phyloP scores from a whole-genome alignment of 2,797 vertebrate genomes.

The Enteromius fasciolatus region DNA sequence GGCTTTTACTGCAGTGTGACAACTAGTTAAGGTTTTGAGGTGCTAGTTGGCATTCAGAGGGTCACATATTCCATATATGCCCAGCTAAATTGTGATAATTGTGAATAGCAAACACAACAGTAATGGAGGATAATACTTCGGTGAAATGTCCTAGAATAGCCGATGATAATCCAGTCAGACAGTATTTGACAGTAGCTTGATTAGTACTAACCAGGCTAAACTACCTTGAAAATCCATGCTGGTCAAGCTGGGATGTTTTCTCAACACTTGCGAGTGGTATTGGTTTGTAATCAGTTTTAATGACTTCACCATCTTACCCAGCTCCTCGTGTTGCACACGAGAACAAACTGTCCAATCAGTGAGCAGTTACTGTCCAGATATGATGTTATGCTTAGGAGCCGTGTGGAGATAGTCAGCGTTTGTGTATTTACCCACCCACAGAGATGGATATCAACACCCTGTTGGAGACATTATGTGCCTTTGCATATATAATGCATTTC shows the following conservation, averaged over 20 bases:
- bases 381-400: not conserved
- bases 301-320: slow-evolving; percentile 14
- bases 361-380: slow-evolving; percentile 41
- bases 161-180: not conserved
- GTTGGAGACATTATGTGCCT: not conserved
- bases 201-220: not conserved
- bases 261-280: not conserved
- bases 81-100: not conserved
- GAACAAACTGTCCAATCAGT: slow-evolving; percentile 27
- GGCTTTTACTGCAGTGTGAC: slow-evolving; percentile 38
- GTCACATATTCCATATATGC: not conserved
- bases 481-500: not conserved
- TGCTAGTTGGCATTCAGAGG: not conserved
- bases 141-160: not conserved
- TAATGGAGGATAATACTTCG: not conserved
- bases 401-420: not conserved
- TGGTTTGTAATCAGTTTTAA: slow-evolving; percentile 19
- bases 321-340: slow-evolving; percentile 3
- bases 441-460: slow-evolving; percentile 4
- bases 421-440: slow-evolving; percentile 1
- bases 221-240: not conserved
- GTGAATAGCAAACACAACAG: not conserved
- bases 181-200: not conserved
- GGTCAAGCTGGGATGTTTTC: not conserved
- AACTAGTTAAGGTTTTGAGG: not conserved